Base-by-base conservation (phyloP, 2,888 invertebrate species). In the Toxonevra muliebris region DNA sequence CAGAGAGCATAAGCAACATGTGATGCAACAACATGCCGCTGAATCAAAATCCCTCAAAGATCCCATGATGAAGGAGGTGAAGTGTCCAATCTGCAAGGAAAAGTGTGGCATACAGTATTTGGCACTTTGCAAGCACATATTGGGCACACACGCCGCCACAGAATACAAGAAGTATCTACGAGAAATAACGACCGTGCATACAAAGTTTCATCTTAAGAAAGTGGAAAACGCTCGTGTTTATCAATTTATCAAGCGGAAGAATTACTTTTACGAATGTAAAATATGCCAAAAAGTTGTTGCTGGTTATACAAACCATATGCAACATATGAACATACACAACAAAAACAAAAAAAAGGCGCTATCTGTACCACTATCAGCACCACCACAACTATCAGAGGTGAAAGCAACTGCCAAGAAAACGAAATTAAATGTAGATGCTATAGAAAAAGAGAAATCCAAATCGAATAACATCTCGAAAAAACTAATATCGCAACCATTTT, bases 41-140 rank as follows among this genome's bases (percentile, higher is more conserved):
- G 76, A 76, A 69, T 76, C 75, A 1, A 75, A 74, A 69, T 70
- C 71, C 0, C 71, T 76, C 2, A 72, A 72, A 61, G 76, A 76
- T 71, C 76, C 76, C 41, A 75, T 76, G 65, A 76, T 76, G 74
- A 71, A 73, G 20, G 68, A 70, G 41, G 53, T 76, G 0, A 73
- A 73, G 20, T 76, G 76, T 59, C 76, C 75, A 1, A 53, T 73
- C n/a, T 75, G 74, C 63, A 74, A 74, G 45, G 59, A 53, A 43
- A 69, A 70, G 57, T 74, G 75, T 30, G 74, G 74, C 12, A 57
- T 68, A 12, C 71, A 73, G 50, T 69, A 73, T 59, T 41, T 73
- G 15, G 54, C 57, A 0, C 68, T 76, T 5, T 73, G 74, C 60
- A 64, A 69, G 8, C 76, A 76, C 65, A 60, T 76, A 63, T 64